phyloP scores from a whole-genome alignment of 2,888 invertebrate genomes.

The Yponomeuta plumbellus region DNA sequence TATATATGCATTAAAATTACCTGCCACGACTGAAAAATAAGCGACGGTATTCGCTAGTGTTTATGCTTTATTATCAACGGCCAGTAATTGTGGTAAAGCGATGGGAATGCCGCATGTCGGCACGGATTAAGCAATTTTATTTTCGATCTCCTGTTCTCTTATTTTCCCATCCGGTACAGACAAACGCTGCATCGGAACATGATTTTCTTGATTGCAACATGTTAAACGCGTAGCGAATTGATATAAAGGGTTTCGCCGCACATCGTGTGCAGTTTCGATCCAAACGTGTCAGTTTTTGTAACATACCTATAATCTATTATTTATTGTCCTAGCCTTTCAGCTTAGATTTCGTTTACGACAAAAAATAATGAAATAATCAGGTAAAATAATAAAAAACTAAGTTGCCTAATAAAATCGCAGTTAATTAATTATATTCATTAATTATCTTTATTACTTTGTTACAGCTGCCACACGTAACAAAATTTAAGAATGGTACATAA shows the following conservation, averaged over 20 bases:
- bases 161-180: too few species aligned
- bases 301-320: neutral
- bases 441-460: too few species aligned
- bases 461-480: too few species aligned
- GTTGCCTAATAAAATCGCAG: too few species aligned
- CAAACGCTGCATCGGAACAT: neutral
- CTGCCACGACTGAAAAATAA: constrained; percentile 67
- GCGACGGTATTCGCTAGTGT: constrained; percentile 33
- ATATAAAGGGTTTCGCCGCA: neutral
- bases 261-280: neutral
- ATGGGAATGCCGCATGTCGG: constrained; percentile 12
- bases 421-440: too few species aligned
- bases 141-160: neutral
- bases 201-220: constrained; percentile 7
- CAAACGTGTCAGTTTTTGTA: neutral
- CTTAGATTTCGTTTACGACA: too few species aligned
- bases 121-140: constrained; percentile 35
- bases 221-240: neutral
- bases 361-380: too few species aligned
- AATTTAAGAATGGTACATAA: too few species aligned
- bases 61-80: constrained; percentile 39
- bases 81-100: constrained; percentile 33
- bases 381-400: too few species aligned
- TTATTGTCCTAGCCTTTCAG: neutral
- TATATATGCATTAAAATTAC: constrained; percentile 77